A percentile compares a stretch with the other conserved stretches of the same genome.
phyloP scores from a whole-genome alignment of 2,888 invertebrate species.

The Volucella bombylans region DNA sequence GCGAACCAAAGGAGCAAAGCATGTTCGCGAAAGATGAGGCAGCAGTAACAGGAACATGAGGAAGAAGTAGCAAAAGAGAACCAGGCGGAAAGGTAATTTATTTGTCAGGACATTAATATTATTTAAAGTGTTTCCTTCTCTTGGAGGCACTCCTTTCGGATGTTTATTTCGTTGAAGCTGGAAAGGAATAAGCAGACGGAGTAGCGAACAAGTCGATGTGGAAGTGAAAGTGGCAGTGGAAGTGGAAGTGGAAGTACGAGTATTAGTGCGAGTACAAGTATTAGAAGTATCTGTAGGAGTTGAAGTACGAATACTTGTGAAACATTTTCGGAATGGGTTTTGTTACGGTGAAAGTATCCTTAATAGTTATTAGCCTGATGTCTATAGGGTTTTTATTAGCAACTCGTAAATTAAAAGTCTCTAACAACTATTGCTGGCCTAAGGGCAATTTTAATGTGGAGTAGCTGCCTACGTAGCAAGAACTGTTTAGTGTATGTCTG shows the following conservation, averaged over 20 bases:
- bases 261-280: slow-evolving; percentile 14
- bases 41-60: slow-evolving; percentile 1
- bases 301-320: slow-evolving; percentile 48
- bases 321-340: slow-evolving; percentile 62
- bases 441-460: slow-evolving; percentile 49
- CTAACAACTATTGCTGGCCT: slow-evolving; percentile 53
- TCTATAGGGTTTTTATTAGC: slow-evolving; percentile 64
- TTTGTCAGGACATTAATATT: slow-evolving; percentile 73
- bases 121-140: slow-evolving; percentile 69
- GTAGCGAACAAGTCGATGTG: too few relatives aligned
- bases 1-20: background rate
- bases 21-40: too few relatives aligned
- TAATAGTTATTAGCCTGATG: slow-evolving; percentile 71
- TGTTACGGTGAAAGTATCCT: slow-evolving; percentile 61
- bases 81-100: slow-evolving; percentile 67
- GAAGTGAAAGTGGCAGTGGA: too few relatives aligned
- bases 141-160: slow-evolving; percentile 68
- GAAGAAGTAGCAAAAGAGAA: slow-evolving; percentile 7
- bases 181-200: too few relatives aligned
- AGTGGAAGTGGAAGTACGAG: too few relatives aligned
- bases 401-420: slow-evolving; percentile 64
- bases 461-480: slow-evolving; percentile 8
- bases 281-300: background rate
- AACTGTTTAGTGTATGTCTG: slow-evolving; percentile 2
- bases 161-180: slow-evolving; percentile 62